Conservation (phyloP, 92 coral and sea anemone genomes). For the Heteractis magnifica region DNA sequence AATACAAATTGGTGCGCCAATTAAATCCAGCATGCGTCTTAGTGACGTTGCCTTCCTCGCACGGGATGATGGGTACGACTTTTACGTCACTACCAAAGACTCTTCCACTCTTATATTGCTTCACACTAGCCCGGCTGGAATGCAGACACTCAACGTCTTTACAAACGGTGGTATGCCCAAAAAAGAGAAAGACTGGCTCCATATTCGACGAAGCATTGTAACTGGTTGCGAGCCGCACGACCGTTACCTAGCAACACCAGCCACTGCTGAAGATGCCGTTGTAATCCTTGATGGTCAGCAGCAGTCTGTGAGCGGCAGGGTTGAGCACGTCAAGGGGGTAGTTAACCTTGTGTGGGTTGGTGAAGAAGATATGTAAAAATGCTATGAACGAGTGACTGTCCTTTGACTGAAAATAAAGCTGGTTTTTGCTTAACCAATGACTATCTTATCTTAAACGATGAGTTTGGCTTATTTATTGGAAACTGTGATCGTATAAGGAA, state of each 20-base stretch:
- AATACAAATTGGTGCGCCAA: slow-evolving; percentile 54
- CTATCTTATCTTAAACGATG: too few relatives aligned
- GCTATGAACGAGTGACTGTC: not conserved
- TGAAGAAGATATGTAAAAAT: slow-evolving; percentile 9
- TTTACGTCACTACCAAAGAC: slow-evolving; percentile 69
- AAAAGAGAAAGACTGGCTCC: slow-evolving; percentile 49
- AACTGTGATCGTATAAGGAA: too few relatives aligned
- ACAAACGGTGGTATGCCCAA: slow-evolving; percentile 48
- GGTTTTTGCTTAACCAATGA: too few relatives aligned
- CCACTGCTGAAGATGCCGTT: slow-evolving; percentile 57
- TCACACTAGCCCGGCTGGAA: slow-evolving; percentile 52
- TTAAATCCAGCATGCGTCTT: slow-evolving; percentile 52
- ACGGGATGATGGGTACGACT: slow-evolving; percentile 61
- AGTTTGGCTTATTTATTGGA: too few relatives aligned
- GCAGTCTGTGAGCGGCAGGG: slow-evolving; percentile 49
- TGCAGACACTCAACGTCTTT: slow-evolving; percentile 43
- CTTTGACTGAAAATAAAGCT: too few relatives aligned
- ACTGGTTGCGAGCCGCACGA: slow-evolving; percentile 56
- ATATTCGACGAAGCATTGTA: slow-evolving; percentile 53
- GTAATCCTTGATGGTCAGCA: slow-evolving; percentile 54
- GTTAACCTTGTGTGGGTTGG: slow-evolving; percentile 58
- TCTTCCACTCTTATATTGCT: slow-evolving; percentile 46
- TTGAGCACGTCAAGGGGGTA: slow-evolving; percentile 39
- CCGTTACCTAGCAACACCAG: slow-evolving; percentile 73
- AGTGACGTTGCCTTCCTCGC: slow-evolving; percentile 62